phyloP scores from a whole-genome alignment of 2,113 vertebrate genomes.

The Gila orcuttii region DNA sequence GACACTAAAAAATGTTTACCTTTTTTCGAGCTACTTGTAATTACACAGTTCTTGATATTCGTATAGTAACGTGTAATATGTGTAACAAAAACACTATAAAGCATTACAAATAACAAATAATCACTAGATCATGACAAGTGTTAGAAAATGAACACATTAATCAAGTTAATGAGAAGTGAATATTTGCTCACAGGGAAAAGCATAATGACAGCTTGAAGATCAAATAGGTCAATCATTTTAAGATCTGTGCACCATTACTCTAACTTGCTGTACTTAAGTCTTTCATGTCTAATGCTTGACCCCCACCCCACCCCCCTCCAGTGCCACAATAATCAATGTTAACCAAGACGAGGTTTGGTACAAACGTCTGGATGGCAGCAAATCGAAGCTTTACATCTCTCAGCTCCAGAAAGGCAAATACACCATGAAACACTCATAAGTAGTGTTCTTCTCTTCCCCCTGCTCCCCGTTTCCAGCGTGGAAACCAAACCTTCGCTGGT shows the following conservation, averaged over 20 bases:
- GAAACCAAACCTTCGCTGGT: neutral
- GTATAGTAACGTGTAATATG: neutral
- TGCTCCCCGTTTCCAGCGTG: neutral
- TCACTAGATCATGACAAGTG: neutral
- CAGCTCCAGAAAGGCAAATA: slow-evolving; percentile 94
- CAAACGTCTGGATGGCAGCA: slow-evolving; percentile 89
- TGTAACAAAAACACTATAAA: neutral
- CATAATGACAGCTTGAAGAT: neutral
- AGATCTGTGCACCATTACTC: slow-evolving; percentile 34
- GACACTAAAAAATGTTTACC: no score
- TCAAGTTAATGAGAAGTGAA: neutral
- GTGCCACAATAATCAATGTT: slow-evolving; percentile 89
- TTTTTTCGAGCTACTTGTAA: neutral
- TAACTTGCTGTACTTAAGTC: neutral
- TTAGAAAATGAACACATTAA: neutral
- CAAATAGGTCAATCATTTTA: neutral
- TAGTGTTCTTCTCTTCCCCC: neutral
- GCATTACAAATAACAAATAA: neutral
- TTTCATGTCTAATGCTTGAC: neutral
- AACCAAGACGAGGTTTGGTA: slow-evolving; percentile 93
- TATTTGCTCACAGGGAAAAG: neutral
- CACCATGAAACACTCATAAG: slow-evolving; percentile 82
- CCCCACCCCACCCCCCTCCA: slow-evolving; percentile 45
- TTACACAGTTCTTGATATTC: neutral
- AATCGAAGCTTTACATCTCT: slow-evolving; percentile 91